Conservation (phyloP, 2,797 vertebrate genomes). For the Platalea minor region DNA sequence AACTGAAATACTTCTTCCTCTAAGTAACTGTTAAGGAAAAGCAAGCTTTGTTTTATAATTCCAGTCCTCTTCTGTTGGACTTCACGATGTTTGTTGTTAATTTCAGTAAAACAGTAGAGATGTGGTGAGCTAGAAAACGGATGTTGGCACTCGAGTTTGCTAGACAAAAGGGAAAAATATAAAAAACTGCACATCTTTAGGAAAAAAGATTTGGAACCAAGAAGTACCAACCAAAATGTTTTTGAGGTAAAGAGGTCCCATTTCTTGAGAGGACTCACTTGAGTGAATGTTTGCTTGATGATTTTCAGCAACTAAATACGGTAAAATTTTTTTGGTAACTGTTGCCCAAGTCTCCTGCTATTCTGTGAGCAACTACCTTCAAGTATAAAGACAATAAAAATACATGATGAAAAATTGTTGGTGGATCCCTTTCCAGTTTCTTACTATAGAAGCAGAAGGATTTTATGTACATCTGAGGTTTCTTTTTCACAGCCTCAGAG, state of each 20-base stretch:
- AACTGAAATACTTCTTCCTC: not conserved
- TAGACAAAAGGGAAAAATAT: not conserved
- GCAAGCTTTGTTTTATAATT: not conserved
- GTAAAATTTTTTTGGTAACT: not conserved
- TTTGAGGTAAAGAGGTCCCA: not conserved
- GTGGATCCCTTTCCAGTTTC: not conserved
- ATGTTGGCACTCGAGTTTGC: not conserved
- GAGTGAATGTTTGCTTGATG: not conserved
- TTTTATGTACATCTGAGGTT: not conserved
- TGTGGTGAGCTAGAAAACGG: not conserved
- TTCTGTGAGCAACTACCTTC: not conserved
- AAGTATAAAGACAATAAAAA: not conserved
- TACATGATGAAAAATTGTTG: not conserved
- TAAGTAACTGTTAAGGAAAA: not conserved
- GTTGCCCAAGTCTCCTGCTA: not conserved
- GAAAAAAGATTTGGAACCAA: not conserved
- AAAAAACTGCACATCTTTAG: not conserved
- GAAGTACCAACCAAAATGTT: not conserved
- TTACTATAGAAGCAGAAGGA: not conserved
- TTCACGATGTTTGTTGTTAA: not conserved
- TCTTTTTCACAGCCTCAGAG: not conserved
- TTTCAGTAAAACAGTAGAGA: not conserved
- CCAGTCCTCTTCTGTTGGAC: not conserved
- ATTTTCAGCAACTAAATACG: not conserved
- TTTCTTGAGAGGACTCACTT: not conserved